Evolutionary conservation across 2,888 invertebrate species (phyloP), one percentile per base, ranked within the genome.

Genomic region (Cephalotes varians): DNA sequence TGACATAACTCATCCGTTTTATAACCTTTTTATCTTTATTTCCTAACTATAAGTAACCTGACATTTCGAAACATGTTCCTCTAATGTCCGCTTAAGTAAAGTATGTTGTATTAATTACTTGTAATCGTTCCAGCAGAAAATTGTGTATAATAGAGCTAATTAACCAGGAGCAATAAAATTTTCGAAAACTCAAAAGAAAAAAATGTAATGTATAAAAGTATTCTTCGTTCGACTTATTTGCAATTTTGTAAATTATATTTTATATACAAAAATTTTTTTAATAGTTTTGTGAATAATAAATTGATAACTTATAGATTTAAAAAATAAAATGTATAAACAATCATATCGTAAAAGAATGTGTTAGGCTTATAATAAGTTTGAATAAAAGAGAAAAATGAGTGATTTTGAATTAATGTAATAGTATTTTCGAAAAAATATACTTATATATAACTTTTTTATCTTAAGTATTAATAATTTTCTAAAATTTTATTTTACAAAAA

Each of bases 71-170:
- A 51, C 2, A 47, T 34, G 28, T 40, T 40, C 7, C 28, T 15
- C 12, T 64, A 51, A 54, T 69, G 15, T 69, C 5, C 1, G n/a
- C 31, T 69, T 69, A 34, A 64, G n/a, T 64, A 64, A 64, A 37
- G 12, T 37, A 12, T 37, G 15, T 49, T 34, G 21, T 69, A 69
- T 69, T 69, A 49, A 49, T 69, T 67, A 67, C 6, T 12, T 69
- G 9, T 4, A 3, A 4, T 9, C 12, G 18, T 21, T 34, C 1
- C 31, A 15, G 4, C 18, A 21, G n/a, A 31, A 31, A 69, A 49
- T 64, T 64, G 15, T 4, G 4, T 64, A 15, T 37, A 1, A 21
- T 31, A 47, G 5, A 49, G 6, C 18, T 47, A 49, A 67, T 49
- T 5, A 21, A 49, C 31, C 4, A 67, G 6, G 0, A 47, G n/a